Conservation (phyloP, 2,888 invertebrate genomes). For the Erpobdella octoculata region DNA sequence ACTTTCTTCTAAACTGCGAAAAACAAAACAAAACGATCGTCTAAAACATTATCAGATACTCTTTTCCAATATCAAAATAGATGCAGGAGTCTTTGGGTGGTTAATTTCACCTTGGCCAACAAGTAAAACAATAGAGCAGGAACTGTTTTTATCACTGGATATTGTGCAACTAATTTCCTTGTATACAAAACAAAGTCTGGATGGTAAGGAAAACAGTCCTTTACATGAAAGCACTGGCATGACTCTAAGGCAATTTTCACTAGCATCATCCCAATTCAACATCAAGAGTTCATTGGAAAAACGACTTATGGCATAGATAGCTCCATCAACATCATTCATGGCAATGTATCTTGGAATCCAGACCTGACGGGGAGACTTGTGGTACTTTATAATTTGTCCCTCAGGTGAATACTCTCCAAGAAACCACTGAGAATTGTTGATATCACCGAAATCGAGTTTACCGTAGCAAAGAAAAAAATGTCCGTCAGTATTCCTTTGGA, state of each 20-base stretch:
- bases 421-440: background rate
- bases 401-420: slow-evolving; percentile 1
- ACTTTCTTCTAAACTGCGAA: background rate
- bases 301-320: background rate
- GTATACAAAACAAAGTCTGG: background rate
- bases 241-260: background rate
- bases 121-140: no score
- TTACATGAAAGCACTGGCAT: background rate
- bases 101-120: slow-evolving; percentile 11
- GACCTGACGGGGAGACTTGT: background rate
- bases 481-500: background rate
- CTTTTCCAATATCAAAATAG: background rate
- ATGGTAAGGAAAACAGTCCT: background rate
- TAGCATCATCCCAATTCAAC: background rate
- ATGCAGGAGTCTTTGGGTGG: background rate
- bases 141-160: no score
- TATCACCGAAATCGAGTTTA: background rate
- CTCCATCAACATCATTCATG: background rate
- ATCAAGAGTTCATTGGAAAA: background rate
- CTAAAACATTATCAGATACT: background rate
- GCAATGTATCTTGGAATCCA: slow-evolving; percentile 8
- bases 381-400: background rate
- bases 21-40: background rate
- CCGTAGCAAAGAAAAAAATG: background rate
- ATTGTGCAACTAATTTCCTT: no score